These are phyloP conservation scores for Sphenopsis melanotis DNA, from an alignment of 2,797 vertebrate species.

Conservation along the genomic window DNA sequence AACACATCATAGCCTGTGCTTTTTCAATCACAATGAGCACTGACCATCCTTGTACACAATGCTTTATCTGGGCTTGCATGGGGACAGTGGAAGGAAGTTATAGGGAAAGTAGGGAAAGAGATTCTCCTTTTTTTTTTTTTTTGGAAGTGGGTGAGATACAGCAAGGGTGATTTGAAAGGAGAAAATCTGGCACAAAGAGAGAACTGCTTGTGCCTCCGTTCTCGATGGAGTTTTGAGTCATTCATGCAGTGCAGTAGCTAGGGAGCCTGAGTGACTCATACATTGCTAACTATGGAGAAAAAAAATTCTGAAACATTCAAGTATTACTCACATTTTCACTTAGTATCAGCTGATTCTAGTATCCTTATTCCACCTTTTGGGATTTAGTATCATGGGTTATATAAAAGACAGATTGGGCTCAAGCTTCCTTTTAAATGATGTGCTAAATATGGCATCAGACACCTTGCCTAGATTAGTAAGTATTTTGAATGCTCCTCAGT, in stretches of 20 bases:
- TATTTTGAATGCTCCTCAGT: slow-evolving; percentile 41
- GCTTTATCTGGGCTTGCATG: neutral
- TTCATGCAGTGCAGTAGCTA: slow-evolving; percentile 65
- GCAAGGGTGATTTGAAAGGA: slow-evolving; percentile 53
- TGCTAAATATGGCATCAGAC: slow-evolving; percentile 35
- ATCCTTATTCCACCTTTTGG: slow-evolving; percentile 55
- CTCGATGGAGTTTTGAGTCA: slow-evolving; percentile 72
- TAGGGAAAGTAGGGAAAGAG: neutral
- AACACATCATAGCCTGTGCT: neutral
- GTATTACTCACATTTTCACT: slow-evolving; percentile 71
- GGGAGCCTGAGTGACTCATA: slow-evolving; percentile 73
- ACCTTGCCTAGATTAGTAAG: slow-evolving; percentile 32
- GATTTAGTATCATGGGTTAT: slow-evolving; percentile 12
- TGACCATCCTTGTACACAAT: neutral
- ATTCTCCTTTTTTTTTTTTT: neutral
- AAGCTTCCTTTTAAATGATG: neutral
- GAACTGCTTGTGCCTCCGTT: slow-evolving; percentile 61
- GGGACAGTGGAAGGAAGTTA: neutral
- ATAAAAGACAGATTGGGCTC: slow-evolving; percentile 42
- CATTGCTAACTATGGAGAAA: slow-evolving; percentile 64
- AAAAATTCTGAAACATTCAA: slow-evolving; percentile 65
- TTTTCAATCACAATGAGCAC: neutral
- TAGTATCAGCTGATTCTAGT: slow-evolving; percentile 67
- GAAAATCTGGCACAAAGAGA: slow-evolving; percentile 57
- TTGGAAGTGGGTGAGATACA: slow-evolving; percentile 28